Percentiles rank a stretch among this genome's conserved stretches.
Evolutionary conservation across 2,797 vertebrate species (phyloP).

Genomic region (Picus viridis): DNA sequence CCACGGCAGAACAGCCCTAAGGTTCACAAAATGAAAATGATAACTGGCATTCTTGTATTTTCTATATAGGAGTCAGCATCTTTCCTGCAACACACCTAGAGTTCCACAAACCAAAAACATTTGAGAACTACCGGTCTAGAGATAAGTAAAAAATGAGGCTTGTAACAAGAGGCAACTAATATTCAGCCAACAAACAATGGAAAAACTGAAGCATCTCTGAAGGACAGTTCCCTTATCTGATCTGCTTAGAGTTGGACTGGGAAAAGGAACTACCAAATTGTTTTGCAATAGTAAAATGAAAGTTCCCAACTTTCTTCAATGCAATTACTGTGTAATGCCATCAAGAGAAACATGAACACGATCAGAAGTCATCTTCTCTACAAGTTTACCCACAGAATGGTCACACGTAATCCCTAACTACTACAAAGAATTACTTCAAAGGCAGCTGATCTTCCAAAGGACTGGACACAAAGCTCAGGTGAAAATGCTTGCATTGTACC

Average conservation of each 20-base stretch:
- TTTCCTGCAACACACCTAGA: neutral
- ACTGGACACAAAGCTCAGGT: neutral
- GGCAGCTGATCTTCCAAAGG: neutral
- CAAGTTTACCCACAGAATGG: neutral
- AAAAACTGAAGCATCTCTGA: neutral
- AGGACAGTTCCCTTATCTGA: constrained; percentile 17
- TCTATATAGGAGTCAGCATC: neutral
- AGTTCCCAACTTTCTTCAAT: neutral
- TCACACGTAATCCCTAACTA: neutral
- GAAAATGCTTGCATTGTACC: constrained; percentile 6
- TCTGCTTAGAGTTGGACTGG: neutral
- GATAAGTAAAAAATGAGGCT: neutral
- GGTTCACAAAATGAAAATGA: neutral
- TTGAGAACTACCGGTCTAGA: neutral
- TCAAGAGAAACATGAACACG: neutral
- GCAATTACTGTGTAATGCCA: neutral
- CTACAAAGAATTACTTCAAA: neutral
- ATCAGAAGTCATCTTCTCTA: neutral
- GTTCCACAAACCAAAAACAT: neutral
- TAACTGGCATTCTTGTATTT: neutral
- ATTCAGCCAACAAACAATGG: neutral
- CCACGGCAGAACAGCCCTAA: neutral
- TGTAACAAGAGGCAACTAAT: neutral
- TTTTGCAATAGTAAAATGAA: constrained; percentile 9
- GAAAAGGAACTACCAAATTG: constrained; percentile 38